Conservation (phyloP, 2,888 invertebrate species). For the Chirona hameri region DNA sequence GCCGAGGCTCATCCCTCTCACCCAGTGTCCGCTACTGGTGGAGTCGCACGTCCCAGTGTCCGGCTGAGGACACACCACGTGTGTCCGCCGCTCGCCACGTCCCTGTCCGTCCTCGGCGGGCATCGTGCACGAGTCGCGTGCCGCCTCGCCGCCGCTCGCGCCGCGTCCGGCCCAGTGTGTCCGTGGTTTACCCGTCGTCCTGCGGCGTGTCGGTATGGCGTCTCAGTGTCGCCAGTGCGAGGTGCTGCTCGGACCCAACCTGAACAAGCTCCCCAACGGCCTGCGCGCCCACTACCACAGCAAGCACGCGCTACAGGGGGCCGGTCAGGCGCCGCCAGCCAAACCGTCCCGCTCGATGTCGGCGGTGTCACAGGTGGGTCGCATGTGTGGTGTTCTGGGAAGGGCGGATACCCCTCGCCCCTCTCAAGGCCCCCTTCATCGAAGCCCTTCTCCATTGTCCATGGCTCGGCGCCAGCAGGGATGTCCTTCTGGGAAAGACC, state of each 20-base stretch:
- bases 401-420: not conserved
- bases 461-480: too few relatives aligned
- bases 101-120: too few relatives aligned
- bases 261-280: not conserved
- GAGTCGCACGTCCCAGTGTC: too few relatives aligned
- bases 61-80: too few relatives aligned
- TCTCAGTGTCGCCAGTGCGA: constrained; percentile 10
- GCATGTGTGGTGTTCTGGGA: not conserved
- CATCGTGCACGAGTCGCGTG: not conserved
- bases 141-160: not conserved
- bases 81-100: too few relatives aligned
- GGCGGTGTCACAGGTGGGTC: not conserved
- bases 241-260: not conserved
- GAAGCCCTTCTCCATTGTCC: too few relatives aligned
- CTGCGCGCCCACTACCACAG: constrained; percentile 24
- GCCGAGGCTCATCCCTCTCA: too few relatives aligned
- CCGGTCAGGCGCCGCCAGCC: not conserved
- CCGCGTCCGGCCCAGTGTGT: not conserved
- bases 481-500: too few relatives aligned
- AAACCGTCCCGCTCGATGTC: not conserved
- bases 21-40: too few relatives aligned
- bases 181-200: not conserved
- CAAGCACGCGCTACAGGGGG: not conserved
- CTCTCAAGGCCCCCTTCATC: too few relatives aligned
- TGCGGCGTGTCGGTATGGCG: not conserved